phyloP scores from a whole-genome alignment of 2,113 vertebrate species.

The Spermophilus dauricus region DNA sequence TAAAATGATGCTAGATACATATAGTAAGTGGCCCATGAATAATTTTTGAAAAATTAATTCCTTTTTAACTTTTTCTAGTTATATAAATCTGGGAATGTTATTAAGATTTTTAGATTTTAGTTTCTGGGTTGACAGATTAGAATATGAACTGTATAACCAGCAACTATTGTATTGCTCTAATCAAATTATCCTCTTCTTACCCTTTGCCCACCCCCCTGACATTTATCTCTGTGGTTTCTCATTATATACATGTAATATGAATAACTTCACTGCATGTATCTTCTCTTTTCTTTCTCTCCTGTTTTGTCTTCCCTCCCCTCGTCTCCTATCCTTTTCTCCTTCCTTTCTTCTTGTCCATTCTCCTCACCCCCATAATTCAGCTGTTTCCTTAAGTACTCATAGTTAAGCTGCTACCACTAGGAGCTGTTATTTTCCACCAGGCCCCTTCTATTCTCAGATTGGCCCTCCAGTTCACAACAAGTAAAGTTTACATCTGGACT shows the following conservation, averaged over 20 bases:
- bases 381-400: background rate
- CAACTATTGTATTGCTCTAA: background rate
- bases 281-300: background rate
- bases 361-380: background rate
- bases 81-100: background rate
- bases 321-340: fast-evolving
- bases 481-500: background rate
- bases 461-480: background rate
- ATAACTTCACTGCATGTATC: background rate
- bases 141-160: background rate
- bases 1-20: background rate
- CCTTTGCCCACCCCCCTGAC: background rate
- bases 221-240: background rate
- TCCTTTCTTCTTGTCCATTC: background rate
- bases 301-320: background rate
- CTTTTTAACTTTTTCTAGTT: background rate
- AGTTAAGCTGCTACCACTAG: background rate
- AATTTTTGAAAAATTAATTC: background rate
- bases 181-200: background rate
- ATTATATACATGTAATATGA: background rate
- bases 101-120: background rate
- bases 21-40: background rate
- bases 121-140: background rate
- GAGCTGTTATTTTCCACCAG: background rate
- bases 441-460: background rate